These are phyloP conservation scores for Lasiurus cinereus DNA, from an alignment of 2,113 vertebrate genomes.

Conservation along the genomic window DNA sequence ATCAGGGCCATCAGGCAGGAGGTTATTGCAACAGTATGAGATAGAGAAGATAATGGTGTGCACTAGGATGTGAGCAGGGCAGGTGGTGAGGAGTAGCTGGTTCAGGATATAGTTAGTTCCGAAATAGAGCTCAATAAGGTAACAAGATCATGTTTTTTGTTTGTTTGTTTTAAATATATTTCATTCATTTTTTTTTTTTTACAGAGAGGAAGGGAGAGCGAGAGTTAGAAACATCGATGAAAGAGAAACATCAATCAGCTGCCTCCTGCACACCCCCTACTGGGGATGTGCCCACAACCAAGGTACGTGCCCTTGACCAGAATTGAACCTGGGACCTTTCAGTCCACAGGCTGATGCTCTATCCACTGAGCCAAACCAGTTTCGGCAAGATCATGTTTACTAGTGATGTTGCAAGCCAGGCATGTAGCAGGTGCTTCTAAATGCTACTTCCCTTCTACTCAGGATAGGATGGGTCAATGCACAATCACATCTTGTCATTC, in stretches of 20 bases:
- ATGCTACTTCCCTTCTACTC: conserved; percentile 1
- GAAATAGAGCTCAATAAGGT: not conserved
- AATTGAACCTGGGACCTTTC: too few relatives aligned
- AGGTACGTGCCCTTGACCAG: too few relatives aligned
- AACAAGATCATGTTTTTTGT: not conserved
- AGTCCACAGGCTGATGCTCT: too few relatives aligned
- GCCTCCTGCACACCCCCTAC: too few relatives aligned
- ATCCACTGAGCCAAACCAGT: too few relatives aligned
- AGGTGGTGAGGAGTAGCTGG: not conserved
- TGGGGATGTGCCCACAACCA: too few relatives aligned
- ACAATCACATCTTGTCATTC: not conserved
- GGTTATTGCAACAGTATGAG: not conserved
- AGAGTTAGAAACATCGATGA: too few relatives aligned
- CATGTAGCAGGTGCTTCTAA: not conserved
- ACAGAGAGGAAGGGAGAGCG: too few relatives aligned
- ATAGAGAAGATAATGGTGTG: not conserved
- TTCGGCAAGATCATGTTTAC: not conserved
- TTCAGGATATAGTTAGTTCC: not conserved
- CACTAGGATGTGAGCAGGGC: not conserved
- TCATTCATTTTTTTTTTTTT: too few relatives aligned
- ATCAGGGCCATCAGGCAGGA: not conserved
- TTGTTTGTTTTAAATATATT: too few relatives aligned
- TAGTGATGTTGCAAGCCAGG: not conserved
- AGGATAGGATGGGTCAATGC: not conserved
- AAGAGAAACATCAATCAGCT: too few relatives aligned